phyloP scores from a whole-genome alignment of 92 coral and sea anemone species.

The Montipora capitata region DNA sequence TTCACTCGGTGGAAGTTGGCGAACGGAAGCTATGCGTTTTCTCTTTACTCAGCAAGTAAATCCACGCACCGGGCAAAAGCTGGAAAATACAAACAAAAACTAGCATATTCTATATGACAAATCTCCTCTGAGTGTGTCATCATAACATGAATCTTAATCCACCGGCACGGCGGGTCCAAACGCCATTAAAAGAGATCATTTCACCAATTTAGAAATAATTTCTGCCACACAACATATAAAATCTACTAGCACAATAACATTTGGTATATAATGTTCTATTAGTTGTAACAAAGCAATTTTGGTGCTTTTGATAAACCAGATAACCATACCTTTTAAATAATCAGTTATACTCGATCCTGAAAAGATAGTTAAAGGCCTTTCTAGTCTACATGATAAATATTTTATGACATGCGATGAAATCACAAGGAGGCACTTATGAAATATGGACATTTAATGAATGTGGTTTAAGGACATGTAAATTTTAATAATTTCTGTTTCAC shows the following conservation, averaged over 20 bases:
- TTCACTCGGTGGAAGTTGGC: too few species aligned
- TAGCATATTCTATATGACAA: neutral
- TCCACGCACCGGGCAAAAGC: neutral
- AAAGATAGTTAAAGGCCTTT: constrained; percentile 20
- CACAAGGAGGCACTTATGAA: constrained; percentile 32
- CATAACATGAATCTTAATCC: neutral
- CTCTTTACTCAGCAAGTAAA: neutral
- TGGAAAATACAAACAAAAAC: neutral
- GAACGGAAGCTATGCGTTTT: too few species aligned
- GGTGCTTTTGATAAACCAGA: neutral
- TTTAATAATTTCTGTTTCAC: constrained; percentile 14
- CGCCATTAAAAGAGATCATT: neutral
- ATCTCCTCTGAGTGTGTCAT: neutral
- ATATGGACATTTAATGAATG: constrained; percentile 44
- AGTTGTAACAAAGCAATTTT: neutral
- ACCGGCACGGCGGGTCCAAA: neutral
- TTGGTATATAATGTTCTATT: neutral
- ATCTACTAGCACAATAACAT: neutral
- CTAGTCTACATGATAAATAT: constrained; percentile 25
- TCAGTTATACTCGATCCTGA: constrained; percentile 19
- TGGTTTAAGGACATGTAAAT: constrained; percentile 43
- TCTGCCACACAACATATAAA: neutral
- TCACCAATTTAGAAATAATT: constrained; percentile 5
- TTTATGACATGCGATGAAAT: constrained; percentile 18
- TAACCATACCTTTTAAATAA: constrained; percentile 16